Conservation (phyloP, 2,797 vertebrate species). For the Halcyon smyrnensis region DNA sequence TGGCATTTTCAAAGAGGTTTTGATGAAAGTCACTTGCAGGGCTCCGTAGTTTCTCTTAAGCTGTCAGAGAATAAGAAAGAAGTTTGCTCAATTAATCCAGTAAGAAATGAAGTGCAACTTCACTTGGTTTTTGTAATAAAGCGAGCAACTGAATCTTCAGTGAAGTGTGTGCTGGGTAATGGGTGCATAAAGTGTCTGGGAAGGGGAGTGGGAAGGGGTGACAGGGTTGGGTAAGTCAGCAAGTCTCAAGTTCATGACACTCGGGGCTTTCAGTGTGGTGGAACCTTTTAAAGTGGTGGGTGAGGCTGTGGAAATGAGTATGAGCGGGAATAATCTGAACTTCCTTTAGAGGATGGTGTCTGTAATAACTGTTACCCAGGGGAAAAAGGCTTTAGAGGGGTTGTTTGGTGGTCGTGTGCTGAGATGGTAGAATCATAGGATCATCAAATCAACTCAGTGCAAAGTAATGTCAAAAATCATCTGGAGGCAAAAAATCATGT, state of each 20-base stretch:
- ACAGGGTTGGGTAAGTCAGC: background rate
- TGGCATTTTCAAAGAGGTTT: background rate
- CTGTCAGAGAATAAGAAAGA: background rate
- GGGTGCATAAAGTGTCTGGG: background rate
- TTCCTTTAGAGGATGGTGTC: background rate
- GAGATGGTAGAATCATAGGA: background rate
- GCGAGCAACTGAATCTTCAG: background rate
- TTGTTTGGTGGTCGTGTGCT: background rate
- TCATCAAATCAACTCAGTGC: background rate
- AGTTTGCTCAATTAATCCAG: background rate
- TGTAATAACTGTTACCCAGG: background rate
- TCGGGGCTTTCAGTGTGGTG: background rate
- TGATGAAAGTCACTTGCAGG: background rate
- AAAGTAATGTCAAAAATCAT: background rate
- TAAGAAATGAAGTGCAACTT: background rate
- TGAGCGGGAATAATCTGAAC: background rate
- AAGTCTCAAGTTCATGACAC: background rate
- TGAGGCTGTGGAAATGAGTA: background rate
- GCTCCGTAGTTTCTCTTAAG: background rate
- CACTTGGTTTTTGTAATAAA: background rate
- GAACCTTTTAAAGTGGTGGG: background rate
- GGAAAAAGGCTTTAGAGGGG: background rate
- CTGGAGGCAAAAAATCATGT: background rate
- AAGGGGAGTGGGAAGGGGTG: background rate
- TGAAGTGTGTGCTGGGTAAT: background rate